Percentiles rank a stretch among this genome's conserved stretches.
Evolutionary conservation across 2,888 invertebrate species (phyloP).

Genomic region (Anarsia innoxiella): DNA sequence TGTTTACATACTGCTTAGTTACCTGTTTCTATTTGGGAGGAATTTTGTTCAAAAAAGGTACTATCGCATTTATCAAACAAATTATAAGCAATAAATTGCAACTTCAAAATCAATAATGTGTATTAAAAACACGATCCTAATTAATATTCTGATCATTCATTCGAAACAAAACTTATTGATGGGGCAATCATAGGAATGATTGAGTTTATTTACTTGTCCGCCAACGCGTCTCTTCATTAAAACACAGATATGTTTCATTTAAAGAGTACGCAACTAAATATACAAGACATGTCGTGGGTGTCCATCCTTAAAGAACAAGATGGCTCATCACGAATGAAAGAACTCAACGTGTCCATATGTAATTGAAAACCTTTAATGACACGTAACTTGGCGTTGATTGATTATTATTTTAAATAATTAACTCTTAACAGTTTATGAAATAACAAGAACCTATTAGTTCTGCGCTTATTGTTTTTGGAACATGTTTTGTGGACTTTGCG

Average conservation of each 20-base stretch:
- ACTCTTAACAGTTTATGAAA: too few species aligned
- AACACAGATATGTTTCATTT: constrained; percentile 11
- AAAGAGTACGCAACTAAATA: constrained; percentile 14
- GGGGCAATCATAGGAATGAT: constrained; percentile 47
- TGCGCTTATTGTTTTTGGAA: too few species aligned
- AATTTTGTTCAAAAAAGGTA: too few species aligned
- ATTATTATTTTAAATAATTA: too few species aligned
- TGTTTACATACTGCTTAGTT: too few species aligned
- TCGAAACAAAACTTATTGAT: constrained; percentile 23
- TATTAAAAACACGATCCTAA: constrained; percentile 26
- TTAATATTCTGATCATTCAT: constrained; percentile 28
- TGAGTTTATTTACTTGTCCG: constrained; percentile 54
- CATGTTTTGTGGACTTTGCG: too few species aligned
- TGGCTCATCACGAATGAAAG: constrained; percentile 46
- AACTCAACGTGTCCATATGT: constrained; percentile 38
- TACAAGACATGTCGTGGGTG: constrained; percentile 45
- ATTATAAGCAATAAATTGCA: too few species aligned
- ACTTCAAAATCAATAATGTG: too few species aligned
- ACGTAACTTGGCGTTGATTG: constrained; percentile 46
- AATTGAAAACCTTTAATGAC: constrained; percentile 58
- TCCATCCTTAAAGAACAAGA: constrained; percentile 52
- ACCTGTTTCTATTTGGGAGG: too few species aligned
- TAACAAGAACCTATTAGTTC: too few species aligned
- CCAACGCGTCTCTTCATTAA: constrained; percentile 47
- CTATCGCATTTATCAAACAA: too few species aligned